These are phyloP conservation scores for Daktulosphaira vitifoliae DNA, from an alignment of 1,140 invertebrate species.

Conservation along the genomic window DNA sequence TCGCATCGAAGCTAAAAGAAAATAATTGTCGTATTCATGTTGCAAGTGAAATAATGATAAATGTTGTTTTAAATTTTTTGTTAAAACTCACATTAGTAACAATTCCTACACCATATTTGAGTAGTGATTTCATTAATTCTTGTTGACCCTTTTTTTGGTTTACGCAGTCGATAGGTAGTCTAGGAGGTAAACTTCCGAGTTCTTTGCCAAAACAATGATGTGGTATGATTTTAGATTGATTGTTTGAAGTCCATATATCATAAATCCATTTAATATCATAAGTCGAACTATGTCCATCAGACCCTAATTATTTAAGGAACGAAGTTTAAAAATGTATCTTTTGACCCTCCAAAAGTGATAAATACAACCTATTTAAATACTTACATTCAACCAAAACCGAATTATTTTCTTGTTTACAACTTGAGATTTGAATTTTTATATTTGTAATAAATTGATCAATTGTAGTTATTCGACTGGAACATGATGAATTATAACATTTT, in stretches of 20 bases:
- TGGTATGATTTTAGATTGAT: neutral
- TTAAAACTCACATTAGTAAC: constrained; percentile 35
- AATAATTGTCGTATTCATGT: too few relatives aligned
- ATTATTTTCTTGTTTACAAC: neutral
- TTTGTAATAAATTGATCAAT: constrained; percentile 4
- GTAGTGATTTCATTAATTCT: constrained; percentile 31
- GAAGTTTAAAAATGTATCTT: neutral
- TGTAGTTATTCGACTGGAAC: neutral
- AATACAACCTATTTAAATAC: neutral
- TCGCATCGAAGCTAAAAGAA: too few relatives aligned
- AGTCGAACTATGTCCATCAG: constrained; percentile 28
- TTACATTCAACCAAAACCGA: neutral
- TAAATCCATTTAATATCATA: constrained; percentile 24
- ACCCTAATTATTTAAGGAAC: too few relatives aligned
- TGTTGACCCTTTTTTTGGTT: neutral
- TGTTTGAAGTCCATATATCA: neutral
- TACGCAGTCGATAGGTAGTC: constrained; percentile 2
- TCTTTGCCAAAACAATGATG: neutral
- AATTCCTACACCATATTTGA: constrained; percentile 35
- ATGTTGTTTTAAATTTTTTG: too few relatives aligned
- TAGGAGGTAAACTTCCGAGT: neutral
- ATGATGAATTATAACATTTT: constrained; percentile 4
- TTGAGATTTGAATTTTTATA: neutral
- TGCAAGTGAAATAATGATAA: too few relatives aligned
- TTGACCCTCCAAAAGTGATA: neutral